Evolutionary conservation across 2,797 vertebrate genomes (phyloP), one percentile per base, ranked within the genome.

Genomic region (Gymnodraco acuticeps): DNA sequence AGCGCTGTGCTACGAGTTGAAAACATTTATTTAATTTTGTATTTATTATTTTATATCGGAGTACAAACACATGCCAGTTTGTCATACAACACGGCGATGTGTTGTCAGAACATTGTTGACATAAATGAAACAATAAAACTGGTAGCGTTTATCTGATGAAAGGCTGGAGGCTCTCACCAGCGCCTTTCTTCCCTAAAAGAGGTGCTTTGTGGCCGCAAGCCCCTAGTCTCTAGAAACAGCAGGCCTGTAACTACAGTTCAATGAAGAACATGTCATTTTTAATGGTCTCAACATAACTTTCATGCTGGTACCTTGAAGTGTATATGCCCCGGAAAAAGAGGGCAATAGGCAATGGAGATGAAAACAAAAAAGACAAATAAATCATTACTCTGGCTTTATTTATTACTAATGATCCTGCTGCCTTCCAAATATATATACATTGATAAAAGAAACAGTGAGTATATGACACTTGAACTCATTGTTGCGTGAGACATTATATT

Each of bases 351-450:
- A 23, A 14, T 4, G 45, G 42, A 27, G 60, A 69, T 23, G 33
- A 73, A 55, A 75, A 69, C 83, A 70, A 70, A 71, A 56, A 85
- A 27, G 77, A 56, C 70, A 68, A 47, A 63, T 61, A 50, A 71
- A 65, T 77, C 10, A 51, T 4, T 43, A 23, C 9, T 67, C n/a
- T 47, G 20, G 53, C 61, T 83, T 75, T 31, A 82, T 64, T 56
- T 23, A 48, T 71, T 38, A 64, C n/a, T 53, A 33, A 70, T 58
- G 59, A 13, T 73, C 62, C 42, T 48, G 47, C 46, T 1, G 10
- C 56, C 19, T 50, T 53, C 20, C 46, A 65, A 69, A 50, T 23
- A 14, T 12, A 63, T 61, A 48, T 10, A 41, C 10, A 43, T 19
- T 41, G 15, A 41, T 20, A 19, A 70, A 77, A 66, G 3, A 59